A percentile compares a stretch with the other conserved stretches of the same genome.
These are phyloP conservation scores for Ciconia nigra DNA, from an alignment of 2,797 vertebrate species.

Conservation along the genomic window DNA sequence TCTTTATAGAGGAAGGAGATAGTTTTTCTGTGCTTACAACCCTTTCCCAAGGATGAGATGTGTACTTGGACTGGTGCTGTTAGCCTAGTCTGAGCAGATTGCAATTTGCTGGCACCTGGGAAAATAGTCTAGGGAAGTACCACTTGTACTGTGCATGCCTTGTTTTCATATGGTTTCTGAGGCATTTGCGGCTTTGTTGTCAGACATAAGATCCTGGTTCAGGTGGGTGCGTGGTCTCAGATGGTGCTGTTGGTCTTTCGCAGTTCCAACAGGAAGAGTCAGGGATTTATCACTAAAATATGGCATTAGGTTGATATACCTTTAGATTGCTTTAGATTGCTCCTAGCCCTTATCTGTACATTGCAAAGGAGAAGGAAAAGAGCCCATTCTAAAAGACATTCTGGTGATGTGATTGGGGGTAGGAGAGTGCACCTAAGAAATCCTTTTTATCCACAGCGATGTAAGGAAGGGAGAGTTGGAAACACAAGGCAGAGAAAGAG, in stretches of 20 bases:
- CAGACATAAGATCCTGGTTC: neutral
- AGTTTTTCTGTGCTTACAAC: neutral
- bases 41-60: accelerated
- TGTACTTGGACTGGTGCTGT: neutral
- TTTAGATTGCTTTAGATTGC: neutral
- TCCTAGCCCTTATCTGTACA: neutral
- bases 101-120: neutral
- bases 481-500: neutral
- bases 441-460: neutral
- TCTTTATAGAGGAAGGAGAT: neutral
- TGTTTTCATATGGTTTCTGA: neutral
- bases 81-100: neutral
- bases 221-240: neutral
- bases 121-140: neutral
- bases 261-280: neutral
- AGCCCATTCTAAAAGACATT: neutral
- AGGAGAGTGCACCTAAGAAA: neutral
- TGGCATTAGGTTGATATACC: neutral
- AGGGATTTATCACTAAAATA: neutral
- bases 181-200: neutral
- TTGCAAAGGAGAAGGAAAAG: neutral
- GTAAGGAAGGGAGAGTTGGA: neutral
- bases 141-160: neutral
- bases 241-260: neutral
- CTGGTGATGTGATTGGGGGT: neutral